phyloP scores from a whole-genome alignment of 1,140 invertebrate species.

The Trichomalopsis sarcophagae region DNA sequence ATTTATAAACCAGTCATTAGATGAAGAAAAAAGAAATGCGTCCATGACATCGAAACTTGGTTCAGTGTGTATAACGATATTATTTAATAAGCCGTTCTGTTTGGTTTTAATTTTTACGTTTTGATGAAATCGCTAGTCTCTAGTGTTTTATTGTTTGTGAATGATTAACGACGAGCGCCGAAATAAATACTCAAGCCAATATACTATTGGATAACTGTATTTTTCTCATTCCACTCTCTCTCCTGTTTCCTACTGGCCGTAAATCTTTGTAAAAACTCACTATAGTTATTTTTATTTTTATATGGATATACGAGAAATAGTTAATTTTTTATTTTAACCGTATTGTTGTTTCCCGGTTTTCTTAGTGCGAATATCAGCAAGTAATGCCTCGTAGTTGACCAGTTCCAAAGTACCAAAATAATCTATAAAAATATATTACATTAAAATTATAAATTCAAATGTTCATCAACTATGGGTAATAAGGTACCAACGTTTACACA shows the following conservation, averaged over 20 bases:
- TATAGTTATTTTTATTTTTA: too few species aligned
- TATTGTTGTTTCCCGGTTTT: too few species aligned
- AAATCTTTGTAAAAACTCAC: too few species aligned
- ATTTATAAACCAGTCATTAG: conserved; percentile 29
- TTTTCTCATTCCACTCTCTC: background rate
- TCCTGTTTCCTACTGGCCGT: background rate
- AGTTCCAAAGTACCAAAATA: too few species aligned
- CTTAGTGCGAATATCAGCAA: too few species aligned
- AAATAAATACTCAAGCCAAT: conserved; percentile 49
- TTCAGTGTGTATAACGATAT: conserved; percentile 25
- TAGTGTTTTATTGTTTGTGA: conserved; percentile 46
- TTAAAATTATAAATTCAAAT: too few species aligned
- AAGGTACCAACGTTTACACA: too few species aligned
- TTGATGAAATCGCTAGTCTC: conserved; percentile 41
- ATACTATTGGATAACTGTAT: conserved; percentile 21
- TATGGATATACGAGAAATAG: too few species aligned
- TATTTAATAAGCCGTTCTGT: background rate
- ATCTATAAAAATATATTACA: too few species aligned
- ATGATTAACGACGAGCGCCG: conserved; percentile 21
- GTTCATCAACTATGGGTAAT: too few species aligned
- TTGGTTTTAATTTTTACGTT: conserved; percentile 31
- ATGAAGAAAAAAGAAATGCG: conserved; percentile 17
- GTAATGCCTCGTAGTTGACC: too few species aligned
- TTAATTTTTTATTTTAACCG: too few species aligned
- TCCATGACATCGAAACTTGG: conserved; percentile 39